Base-by-base conservation (phyloP, 1,140 invertebrate species). In the Procambarus clarkii region DNA sequence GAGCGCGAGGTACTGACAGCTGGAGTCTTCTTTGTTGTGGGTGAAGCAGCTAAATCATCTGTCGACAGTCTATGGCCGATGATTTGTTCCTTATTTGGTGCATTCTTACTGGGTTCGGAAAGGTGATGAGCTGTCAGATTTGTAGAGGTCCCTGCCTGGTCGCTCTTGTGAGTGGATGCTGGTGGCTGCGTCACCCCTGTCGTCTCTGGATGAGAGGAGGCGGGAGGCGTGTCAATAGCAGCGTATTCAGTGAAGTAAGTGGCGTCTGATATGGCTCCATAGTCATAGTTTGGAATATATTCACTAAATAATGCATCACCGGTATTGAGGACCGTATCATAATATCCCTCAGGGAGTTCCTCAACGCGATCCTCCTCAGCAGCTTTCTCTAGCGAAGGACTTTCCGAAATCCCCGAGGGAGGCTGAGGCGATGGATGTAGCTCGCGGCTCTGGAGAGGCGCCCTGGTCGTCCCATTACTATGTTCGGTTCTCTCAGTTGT, bases 241-340 rank as follows among this genome's bases (percentile, higher is more conserved):
- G 83, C 83, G 76, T 88, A 88, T 71, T 88, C 86, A 48, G 78
- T 69, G 34, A 82, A 82, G 21, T 82, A 89, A 71, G 79, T 24
- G n/a, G 46, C 45, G 21, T 89, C 80, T 21, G 64, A 54, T 2
- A 18, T 7, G 4, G 78, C 34, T 13, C 58, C 45, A 44, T 89
- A 89, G 11, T 89, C 87, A 44, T 89, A 89, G 24, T 89, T 71
- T 46, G 60, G 44, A 50, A 89, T 76, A 64, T 87, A 87, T 15
- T 89, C 87, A 21, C 50, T 54, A 46, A 83, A 74, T 2, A 83
- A 54, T 5, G 64, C 44, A 44, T 83, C 87, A 45, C 15, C 80
- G 18, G n/a, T 50, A 24, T 46, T 60, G 45, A 76, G 18, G 2
- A 74, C 8, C 4, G n/a, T 69, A 24, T 89, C 87, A 58, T 82